Conservation (phyloP, 2,888 invertebrate genomes). For the Chironomus tentans region DNA sequence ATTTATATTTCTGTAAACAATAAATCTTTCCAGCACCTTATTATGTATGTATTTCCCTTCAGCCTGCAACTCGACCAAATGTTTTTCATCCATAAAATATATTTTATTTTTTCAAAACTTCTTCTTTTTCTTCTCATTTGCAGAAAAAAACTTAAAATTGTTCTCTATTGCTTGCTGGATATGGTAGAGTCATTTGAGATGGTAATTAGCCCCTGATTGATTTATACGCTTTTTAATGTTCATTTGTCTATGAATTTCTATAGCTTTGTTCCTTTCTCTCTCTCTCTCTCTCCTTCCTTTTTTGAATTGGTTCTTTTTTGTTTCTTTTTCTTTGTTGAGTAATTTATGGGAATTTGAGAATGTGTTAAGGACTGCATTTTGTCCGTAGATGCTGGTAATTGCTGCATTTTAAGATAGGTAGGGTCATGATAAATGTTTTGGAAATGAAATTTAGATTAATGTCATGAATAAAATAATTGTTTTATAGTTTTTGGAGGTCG, state of each 20-base stretch:
- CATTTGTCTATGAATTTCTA: neutral
- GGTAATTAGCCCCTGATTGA: constrained; percentile 12
- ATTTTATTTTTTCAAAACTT: neutral
- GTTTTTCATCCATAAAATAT: neutral
- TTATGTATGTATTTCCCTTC: no score
- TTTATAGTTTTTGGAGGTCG: no score
- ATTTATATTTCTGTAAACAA: neutral
- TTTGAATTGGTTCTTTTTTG: neutral
- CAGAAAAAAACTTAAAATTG: neutral
- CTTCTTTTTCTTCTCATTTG: neutral
- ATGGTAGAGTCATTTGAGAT: constrained; percentile 1
- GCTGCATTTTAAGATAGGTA: no score
- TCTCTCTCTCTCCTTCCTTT: no score
- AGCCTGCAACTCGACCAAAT: neutral
- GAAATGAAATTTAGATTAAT: no score
- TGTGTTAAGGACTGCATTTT: no score
- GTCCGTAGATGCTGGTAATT: no score
- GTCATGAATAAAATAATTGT: no score
- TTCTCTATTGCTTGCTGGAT: neutral
- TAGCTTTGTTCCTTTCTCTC: no score
- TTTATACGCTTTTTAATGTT: constrained; percentile 13
- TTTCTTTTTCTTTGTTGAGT: no score
- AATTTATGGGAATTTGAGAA: neutral
- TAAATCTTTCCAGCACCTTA: constrained; percentile 10
- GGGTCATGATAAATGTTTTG: no score